Base-by-base conservation (phyloP, 2,113 vertebrate genomes). In the Bubo blakistoni region DNA sequence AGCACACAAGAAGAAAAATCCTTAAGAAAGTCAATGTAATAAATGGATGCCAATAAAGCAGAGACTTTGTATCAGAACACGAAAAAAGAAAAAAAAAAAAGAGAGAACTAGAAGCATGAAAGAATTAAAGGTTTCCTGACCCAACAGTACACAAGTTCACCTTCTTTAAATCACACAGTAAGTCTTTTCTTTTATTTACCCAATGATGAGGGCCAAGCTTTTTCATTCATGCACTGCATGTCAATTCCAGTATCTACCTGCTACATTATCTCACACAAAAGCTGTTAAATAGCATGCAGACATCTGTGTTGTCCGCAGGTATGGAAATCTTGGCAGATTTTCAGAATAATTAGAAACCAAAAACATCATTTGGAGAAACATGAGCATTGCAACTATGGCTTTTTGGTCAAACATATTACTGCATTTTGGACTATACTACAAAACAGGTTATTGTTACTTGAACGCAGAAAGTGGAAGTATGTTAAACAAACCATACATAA, bases 221-320 rank as follows among this genome's bases (percentile, higher is more conserved):
- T 94, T 91, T 81, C n/a, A 94, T 22, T 71, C 44, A 1, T 63
- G 46, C 24, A 25, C 34, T 72, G 24, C 20, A 42, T 92, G 54
- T 73, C 74, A 95, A 6, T 80, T 90, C 44, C 27, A n/a, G 19
- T 46, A 91, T 80, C 92, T 38, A 52, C 65, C 17, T 49, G 24
- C 34, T 80, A 67, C 12, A 14, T 95, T 83, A 90, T 94, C 92
- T 96, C 79, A 94, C 87, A 63, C 81, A 76, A 92, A 96, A 96
- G 63, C 76, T 92, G 62, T 76, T 95, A 95, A 94, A 81, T 27
- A 71, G 18, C 70, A 79, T 2, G 13, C 6, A 92, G 58, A 90
- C 91, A 95, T 89, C 86, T 97, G 88, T 77, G 87, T 46, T 89
- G 26, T 82, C 73, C 80, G n/a, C 25, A 49, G 49, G 78, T 8